phyloP scores from a whole-genome alignment of 2,797 vertebrate species.

The Sebastes vulpes region DNA sequence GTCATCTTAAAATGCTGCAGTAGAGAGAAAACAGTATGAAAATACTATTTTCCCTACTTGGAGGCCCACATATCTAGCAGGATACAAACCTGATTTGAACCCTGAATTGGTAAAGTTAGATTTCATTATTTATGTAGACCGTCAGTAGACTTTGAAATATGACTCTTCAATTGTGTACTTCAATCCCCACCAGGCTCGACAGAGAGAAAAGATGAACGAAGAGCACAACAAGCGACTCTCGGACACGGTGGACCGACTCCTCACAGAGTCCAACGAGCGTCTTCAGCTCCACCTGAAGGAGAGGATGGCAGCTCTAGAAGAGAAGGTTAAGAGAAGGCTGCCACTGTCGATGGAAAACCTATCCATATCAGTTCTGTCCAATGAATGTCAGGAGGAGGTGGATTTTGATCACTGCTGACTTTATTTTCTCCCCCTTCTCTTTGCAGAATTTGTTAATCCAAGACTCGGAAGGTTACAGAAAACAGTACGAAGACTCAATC shows the following conservation, averaged over 20 bases:
- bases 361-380: not conserved
- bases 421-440: not conserved
- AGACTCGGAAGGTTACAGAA: slow-evolving; percentile 96
- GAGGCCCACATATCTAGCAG: not conserved
- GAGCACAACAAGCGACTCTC: slow-evolving; percentile 99
- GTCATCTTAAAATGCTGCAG: not conserved
- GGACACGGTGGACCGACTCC: slow-evolving; percentile 96
- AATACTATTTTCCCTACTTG: not conserved
- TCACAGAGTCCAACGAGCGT: slow-evolving; percentile 98
- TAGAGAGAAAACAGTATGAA: not conserved
- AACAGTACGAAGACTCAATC: slow-evolving; percentile 96
- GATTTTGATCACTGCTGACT: not conserved
- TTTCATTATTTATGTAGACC: not conserved
- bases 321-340: slow-evolving; percentile 88
- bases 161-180: not conserved
- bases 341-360: not conserved
- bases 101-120: not conserved
- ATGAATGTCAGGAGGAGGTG: not conserved
- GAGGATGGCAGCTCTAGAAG: slow-evolving; percentile 96
- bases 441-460: slow-evolving; percentile 96
- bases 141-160: not conserved
- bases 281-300: slow-evolving; percentile 98
- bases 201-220: slow-evolving; percentile 99
- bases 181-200: slow-evolving; percentile 89
- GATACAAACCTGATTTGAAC: not conserved